These are phyloP conservation scores for Rutpela maculata DNA, from an alignment of 2,888 invertebrate genomes.

Conservation along the genomic window DNA sequence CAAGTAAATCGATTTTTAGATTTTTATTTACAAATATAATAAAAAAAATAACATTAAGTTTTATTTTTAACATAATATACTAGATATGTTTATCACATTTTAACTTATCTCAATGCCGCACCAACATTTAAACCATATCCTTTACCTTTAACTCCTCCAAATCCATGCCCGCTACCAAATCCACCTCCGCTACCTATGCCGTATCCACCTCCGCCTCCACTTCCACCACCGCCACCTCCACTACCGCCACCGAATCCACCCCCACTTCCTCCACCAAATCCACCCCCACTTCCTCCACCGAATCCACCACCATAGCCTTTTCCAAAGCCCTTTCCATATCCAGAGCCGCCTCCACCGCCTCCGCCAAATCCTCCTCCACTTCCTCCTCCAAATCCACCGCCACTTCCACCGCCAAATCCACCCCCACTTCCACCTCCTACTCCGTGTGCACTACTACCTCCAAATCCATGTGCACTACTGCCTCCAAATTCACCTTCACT, in stretches of 20 bases:
- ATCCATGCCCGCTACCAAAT: not conserved
- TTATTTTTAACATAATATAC: not conserved
- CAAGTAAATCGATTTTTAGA: too few species aligned
- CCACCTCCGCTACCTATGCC: not conserved
- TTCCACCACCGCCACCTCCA: not conserved
- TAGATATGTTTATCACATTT: not conserved
- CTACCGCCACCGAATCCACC: not conserved
- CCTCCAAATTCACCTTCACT: not conserved
- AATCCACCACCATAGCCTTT: not conserved
- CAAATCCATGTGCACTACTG: not conserved
- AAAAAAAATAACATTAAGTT: not conserved
- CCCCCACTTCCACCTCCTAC: not conserved
- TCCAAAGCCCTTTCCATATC: not conserved
- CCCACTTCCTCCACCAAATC: not conserved
- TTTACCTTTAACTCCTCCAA: not conserved
- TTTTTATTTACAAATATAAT: too few species aligned
- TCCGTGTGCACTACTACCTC: not conserved
- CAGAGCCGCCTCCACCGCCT: not conserved
- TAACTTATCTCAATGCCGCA: not conserved
- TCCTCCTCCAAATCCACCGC: not conserved
- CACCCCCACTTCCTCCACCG: not conserved
- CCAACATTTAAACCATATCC: not conserved
- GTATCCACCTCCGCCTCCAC: not conserved
- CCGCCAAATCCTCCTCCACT: not conserved
- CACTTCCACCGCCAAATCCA: not conserved